Conservation (phyloP, 2,113 vertebrate species). For the Trichechus manatus region DNA sequence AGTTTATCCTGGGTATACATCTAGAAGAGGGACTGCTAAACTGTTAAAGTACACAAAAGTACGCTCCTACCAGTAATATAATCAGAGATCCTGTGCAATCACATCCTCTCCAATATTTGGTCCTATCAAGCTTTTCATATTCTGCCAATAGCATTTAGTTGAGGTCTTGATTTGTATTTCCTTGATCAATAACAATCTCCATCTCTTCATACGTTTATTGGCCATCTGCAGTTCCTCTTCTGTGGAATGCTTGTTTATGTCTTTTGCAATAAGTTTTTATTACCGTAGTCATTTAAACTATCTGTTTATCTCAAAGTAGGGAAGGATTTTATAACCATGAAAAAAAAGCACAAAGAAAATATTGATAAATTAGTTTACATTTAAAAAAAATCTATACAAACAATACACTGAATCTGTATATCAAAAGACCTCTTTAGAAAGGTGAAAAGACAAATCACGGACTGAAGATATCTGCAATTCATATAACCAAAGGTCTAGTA, state of each 20-base stretch:
- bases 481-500: background rate
- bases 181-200: background rate
- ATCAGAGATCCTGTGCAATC: background rate
- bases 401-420: background rate
- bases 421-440: background rate
- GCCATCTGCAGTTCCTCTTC: background rate
- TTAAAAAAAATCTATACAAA: background rate
- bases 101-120: background rate
- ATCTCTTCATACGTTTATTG: background rate
- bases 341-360: background rate
- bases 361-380: background rate
- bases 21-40: background rate
- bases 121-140: background rate
- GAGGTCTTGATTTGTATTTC: background rate
- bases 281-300: background rate
- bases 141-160: background rate
- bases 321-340: background rate
- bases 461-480: background rate
- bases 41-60: background rate
- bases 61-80: background rate
- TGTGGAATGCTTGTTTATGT: background rate
- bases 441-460: background rate
- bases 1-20: background rate
- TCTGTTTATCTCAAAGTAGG: background rate
- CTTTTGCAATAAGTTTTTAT: background rate